Percentiles rank a stretch among this genome's conserved stretches.
Evolutionary conservation across 2,113 vertebrate species (phyloP).

Genomic region (Silurus asotus): DNA sequence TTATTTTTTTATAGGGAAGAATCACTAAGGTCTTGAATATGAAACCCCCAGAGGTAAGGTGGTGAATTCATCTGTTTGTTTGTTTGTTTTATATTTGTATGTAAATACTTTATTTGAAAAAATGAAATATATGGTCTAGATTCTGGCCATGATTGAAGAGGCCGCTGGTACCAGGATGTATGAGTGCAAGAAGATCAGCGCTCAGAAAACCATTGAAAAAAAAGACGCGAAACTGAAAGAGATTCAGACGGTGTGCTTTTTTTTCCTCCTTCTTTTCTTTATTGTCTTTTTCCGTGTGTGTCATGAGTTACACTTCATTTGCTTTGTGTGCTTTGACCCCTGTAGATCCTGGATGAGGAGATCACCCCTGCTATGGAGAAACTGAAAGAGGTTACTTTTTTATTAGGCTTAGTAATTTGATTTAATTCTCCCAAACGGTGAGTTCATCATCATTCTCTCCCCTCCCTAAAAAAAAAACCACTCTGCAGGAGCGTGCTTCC

Average conservation of each 20-base stretch:
- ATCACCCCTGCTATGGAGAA: constrained; percentile 90
- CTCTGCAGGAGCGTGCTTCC: constrained; percentile 79
- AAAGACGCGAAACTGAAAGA: constrained; percentile 89
- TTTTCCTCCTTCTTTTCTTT: neutral
- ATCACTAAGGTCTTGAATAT: constrained; percentile 98
- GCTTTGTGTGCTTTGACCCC: constrained; percentile 9
- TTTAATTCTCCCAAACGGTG: no score
- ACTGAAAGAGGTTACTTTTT: constrained; percentile 82
- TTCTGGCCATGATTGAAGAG: constrained; percentile 95
- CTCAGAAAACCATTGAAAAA: constrained; percentile 93
- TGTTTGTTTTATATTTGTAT: neutral
- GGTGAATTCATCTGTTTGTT: neutral
- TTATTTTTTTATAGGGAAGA: constrained; percentile 76
- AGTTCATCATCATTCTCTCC: neutral
- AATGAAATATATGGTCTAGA: constrained; percentile 66
- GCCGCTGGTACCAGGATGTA: constrained; percentile 97
- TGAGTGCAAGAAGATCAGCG: constrained; percentile 87
- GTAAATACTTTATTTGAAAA: neutral
- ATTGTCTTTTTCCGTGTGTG: neutral
- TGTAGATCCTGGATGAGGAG: constrained; percentile 89
- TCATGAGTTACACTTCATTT: neutral
- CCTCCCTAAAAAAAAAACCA: no score
- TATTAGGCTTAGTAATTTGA: neutral
- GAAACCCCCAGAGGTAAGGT: constrained; percentile 93
- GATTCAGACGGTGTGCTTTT: constrained; percentile 78